Percentiles rank a stretch among this genome's conserved stretches.
phyloP scores from a whole-genome alignment of 1,140 invertebrate genomes.

The Harlomillsia oculata region DNA sequence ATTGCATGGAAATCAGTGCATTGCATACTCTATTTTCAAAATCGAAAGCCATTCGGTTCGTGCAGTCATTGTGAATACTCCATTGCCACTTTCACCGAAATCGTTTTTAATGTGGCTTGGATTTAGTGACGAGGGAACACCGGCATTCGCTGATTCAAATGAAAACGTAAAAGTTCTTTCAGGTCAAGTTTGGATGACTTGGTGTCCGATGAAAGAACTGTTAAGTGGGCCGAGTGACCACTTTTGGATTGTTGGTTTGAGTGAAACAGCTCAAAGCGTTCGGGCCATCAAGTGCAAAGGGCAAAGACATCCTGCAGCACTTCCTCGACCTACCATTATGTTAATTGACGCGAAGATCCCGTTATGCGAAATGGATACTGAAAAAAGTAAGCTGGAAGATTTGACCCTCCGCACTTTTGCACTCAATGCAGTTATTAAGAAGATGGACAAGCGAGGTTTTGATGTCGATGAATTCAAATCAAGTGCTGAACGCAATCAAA shows the following conservation, averaged over 20 bases:
- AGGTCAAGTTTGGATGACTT: constrained; percentile 57
- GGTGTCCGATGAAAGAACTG: constrained; percentile 55
- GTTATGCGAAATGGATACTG: constrained; percentile 66
- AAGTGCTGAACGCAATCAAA: constrained; percentile 51
- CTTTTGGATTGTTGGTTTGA: constrained; percentile 68
- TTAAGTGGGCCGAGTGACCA: constrained; percentile 57
- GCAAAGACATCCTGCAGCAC: constrained; percentile 69
- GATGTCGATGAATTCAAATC: constrained; percentile 44
- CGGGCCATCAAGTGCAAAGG: constrained; percentile 80
- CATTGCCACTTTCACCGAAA: constrained; percentile 59
- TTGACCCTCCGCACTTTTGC: constrained; percentile 51
- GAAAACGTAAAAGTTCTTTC: constrained; percentile 58
- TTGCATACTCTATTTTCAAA: constrained; percentile 41
- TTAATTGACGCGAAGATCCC: constrained; percentile 62
- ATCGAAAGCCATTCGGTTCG: constrained; percentile 35
- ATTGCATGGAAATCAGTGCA: constrained; percentile 42
- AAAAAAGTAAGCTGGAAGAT: constrained; percentile 74
- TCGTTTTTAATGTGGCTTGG: constrained; percentile 69
- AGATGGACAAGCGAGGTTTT: constrained; percentile 35
- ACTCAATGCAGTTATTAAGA: constrained; percentile 30
- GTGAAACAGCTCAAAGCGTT: constrained; percentile 63
- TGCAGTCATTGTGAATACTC: constrained; percentile 37
- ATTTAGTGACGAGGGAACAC: constrained; percentile 66
- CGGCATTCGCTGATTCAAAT: constrained; percentile 54
- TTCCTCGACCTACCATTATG: constrained; percentile 68